These are phyloP conservation scores for Escarpia spicata DNA, from an alignment of 2,888 invertebrate species.

Conservation along the genomic window DNA sequence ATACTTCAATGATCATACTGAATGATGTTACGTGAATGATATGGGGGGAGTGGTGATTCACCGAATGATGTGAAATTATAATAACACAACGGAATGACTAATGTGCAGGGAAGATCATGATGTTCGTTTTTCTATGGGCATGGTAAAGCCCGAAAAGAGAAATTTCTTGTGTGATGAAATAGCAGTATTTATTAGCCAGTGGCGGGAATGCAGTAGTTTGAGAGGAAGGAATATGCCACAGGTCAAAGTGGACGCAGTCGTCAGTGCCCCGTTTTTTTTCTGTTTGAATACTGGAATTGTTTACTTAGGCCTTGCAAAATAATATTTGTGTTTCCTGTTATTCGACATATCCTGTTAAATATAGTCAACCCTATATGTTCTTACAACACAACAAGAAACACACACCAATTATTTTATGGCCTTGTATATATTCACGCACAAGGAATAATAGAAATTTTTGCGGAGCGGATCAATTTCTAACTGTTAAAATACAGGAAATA, in stretches of 20 bases:
- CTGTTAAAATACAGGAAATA: too few relatives aligned
- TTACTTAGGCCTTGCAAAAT: background rate
- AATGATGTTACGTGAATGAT: background rate
- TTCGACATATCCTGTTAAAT: too few relatives aligned
- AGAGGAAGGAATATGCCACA: background rate
- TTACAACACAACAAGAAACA: too few relatives aligned
- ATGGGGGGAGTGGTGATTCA: background rate
- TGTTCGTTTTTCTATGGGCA: background rate
- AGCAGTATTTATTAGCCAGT: slow-evolving; percentile 13
- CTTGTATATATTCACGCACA: too few relatives aligned
- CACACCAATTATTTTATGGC: too few relatives aligned
- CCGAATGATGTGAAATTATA: background rate
- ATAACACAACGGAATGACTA: background rate
- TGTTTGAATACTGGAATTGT: background rate
- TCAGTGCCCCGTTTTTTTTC: background rate
- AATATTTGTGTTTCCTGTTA: too few relatives aligned
- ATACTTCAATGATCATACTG: background rate
- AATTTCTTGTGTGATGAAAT: background rate
- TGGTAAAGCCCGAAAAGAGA: background rate
- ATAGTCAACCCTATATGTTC: too few relatives aligned
- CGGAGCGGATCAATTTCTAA: too few relatives aligned
- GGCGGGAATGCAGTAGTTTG: background rate
- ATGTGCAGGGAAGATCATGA: slow-evolving; percentile 12
- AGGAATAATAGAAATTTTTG: too few relatives aligned
- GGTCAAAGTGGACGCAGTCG: background rate